Percentiles rank a stretch among this genome's conserved stretches.
Conservation (phyloP, 1,140 invertebrate genomes). For the Diprion similis region DNA sequence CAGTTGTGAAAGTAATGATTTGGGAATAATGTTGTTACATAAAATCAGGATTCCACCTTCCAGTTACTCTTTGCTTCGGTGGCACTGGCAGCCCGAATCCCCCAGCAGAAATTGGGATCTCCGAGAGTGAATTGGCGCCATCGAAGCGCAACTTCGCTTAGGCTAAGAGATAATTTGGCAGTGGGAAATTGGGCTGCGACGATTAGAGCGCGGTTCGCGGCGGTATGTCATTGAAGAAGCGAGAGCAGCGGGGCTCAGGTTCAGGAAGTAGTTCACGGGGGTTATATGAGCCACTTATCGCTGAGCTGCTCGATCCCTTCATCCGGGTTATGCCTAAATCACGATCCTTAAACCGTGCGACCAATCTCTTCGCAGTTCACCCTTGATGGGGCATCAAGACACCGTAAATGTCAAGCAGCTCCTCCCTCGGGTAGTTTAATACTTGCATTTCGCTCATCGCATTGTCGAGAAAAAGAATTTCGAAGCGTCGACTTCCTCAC, state of each 20-base stretch:
- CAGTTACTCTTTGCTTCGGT: too few relatives aligned
- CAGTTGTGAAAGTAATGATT: too few relatives aligned
- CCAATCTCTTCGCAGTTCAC: not conserved
- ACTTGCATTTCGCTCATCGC: too few relatives aligned
- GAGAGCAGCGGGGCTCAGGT: not conserved
- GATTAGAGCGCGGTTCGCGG: not conserved
- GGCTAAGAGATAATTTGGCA: not conserved
- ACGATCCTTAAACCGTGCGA: not conserved
- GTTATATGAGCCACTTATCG: not conserved
- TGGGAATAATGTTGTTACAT: too few relatives aligned
- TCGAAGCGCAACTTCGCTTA: not conserved
- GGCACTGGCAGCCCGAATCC: too few relatives aligned
- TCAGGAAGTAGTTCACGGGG: slow-evolving; percentile 4
- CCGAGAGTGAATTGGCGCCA: too few relatives aligned
- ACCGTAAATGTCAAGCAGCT: not conserved
- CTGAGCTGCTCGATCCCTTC: slow-evolving; percentile 4
- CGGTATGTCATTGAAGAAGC: not conserved
- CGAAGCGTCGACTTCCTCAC: too few relatives aligned
- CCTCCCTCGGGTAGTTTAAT: too few relatives aligned
- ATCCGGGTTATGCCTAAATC: slow-evolving; percentile 7
- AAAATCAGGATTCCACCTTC: too few relatives aligned
- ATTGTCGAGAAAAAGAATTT: too few relatives aligned
- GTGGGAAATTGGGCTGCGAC: not conserved
- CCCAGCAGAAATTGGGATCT: too few relatives aligned
- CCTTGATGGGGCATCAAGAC: not conserved